Percentiles rank a stretch among this genome's conserved stretches.
These are phyloP conservation scores for Stegostoma tigrinum DNA, from an alignment of 2,113 vertebrate genomes.

Conservation along the genomic window DNA sequence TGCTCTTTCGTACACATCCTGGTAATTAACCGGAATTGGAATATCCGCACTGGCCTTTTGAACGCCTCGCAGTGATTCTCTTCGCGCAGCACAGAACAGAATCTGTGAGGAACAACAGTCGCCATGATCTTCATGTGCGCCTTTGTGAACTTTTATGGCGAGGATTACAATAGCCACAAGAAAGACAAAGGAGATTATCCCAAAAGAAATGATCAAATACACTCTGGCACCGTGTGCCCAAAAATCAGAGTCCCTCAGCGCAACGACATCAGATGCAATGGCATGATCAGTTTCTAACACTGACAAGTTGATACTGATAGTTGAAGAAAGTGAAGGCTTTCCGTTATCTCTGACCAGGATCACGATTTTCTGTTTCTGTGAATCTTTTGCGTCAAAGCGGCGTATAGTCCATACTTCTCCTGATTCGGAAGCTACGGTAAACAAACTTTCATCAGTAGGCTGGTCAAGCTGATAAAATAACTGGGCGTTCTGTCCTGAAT, in stretches of 20 bases:
- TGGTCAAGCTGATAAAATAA: conserved; percentile 28
- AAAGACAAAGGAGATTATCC: conserved; percentile 42
- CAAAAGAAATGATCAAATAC: conserved; percentile 45
- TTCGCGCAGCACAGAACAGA: neutral
- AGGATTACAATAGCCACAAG: conserved; percentile 41
- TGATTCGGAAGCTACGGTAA: conserved; percentile 6
- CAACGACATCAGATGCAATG: neutral
- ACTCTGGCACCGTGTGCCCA: conserved; percentile 29
- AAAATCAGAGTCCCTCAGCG: conserved; percentile 37
- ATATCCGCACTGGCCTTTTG: conserved; percentile 5
- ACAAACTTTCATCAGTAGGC: conserved; percentile 32
- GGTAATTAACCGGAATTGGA: neutral
- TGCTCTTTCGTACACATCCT: neutral
- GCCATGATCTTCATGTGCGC: too few relatives aligned
- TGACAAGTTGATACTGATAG: neutral
- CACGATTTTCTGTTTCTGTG: conserved; percentile 17
- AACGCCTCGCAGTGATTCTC: neutral
- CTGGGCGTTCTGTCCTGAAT: conserved; percentile 35
- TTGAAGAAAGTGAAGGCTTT: conserved; percentile 26
- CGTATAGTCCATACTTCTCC: conserved; percentile 36
- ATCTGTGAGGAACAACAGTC: neutral
- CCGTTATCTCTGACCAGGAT: conserved; percentile 28
- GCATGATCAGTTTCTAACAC: neutral
- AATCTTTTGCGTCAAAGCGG: conserved; percentile 7
- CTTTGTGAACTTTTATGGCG: conserved; percentile 52